These are phyloP conservation scores for Seriola dumerili DNA, from an alignment of 2,113 vertebrate genomes.

Conservation along the genomic window DNA sequence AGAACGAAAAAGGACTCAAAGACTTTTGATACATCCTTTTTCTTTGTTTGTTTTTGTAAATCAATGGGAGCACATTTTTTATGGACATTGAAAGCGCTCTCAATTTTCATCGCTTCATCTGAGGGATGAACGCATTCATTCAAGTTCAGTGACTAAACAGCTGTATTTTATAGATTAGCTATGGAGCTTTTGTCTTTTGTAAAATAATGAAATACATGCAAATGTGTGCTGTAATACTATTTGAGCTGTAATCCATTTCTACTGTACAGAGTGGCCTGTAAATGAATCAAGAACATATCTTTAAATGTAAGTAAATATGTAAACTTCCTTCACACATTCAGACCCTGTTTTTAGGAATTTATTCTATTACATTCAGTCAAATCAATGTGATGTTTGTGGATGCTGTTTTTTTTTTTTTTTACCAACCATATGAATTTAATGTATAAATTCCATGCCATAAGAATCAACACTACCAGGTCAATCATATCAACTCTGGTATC, in stretches of 20 bases:
- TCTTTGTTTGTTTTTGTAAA: constrained; percentile 60
- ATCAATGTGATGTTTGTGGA: constrained; percentile 51
- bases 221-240: constrained; percentile 67
- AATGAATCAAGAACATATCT: constrained; percentile 69
- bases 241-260: constrained; percentile 70
- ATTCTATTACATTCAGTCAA: constrained; percentile 41
- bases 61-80: constrained; percentile 70
- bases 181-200: constrained; percentile 71
- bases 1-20: constrained; percentile 50
- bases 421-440: constrained; percentile 49
- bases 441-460: constrained; percentile 62
- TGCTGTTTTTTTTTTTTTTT: constrained; percentile 50
- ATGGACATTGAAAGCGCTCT: constrained; percentile 57
- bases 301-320: constrained; percentile 68
- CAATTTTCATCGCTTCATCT: constrained; percentile 49
- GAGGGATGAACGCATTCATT: constrained; percentile 46
- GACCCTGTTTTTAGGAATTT: constrained; percentile 35
- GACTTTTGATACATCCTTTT: constrained; percentile 66
- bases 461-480: constrained; percentile 58
- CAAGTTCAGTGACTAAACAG: constrained; percentile 71
- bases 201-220: constrained; percentile 65
- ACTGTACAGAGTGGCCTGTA: constrained; percentile 79
- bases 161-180: constrained; percentile 83
- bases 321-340: constrained; percentile 38
- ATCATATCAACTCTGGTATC: constrained; percentile 53